Conservation (phyloP, 1,140 invertebrate species). For the Melipona quadrifasciata region DNA sequence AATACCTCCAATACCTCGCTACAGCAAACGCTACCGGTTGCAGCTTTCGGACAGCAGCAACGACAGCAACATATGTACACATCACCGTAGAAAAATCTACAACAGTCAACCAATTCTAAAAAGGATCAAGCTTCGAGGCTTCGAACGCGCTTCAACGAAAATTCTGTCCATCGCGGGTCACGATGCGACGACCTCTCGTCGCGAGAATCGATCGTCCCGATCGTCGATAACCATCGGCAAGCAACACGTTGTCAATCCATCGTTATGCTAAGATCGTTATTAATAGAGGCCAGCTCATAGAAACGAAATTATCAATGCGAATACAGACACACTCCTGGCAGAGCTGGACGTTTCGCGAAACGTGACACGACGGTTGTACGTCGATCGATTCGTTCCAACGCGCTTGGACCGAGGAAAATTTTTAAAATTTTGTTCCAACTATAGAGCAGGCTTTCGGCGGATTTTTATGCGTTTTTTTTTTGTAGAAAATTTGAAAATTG, state of each 20-base stretch:
- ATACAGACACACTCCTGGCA: background rate
- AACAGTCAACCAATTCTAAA: background rate
- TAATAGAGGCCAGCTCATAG: slow-evolving; percentile 64
- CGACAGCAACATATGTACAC: slow-evolving; percentile 6
- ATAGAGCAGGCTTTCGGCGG: no score
- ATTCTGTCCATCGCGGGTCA: background rate
- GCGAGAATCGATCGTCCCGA: background rate
- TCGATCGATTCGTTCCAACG: background rate
- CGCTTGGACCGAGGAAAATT: background rate
- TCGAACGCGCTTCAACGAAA: background rate
- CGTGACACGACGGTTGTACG: background rate
- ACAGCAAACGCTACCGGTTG: background rate
- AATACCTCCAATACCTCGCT: background rate
- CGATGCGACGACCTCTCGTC: background rate
- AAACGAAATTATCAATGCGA: slow-evolving; percentile 50
- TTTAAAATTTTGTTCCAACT: no score
- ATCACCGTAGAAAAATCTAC: background rate
- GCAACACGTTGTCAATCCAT: slow-evolving; percentile 23
- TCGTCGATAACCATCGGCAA: slow-evolving; percentile 53
- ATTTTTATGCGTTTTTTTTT: no score
- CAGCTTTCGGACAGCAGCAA: background rate
- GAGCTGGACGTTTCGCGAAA: background rate
- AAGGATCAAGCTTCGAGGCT: background rate
- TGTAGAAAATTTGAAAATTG: no score
- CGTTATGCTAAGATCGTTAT: slow-evolving; percentile 52